Base-by-base conservation (phyloP, 2,888 invertebrate genomes). In the Eilema sororculum region DNA sequence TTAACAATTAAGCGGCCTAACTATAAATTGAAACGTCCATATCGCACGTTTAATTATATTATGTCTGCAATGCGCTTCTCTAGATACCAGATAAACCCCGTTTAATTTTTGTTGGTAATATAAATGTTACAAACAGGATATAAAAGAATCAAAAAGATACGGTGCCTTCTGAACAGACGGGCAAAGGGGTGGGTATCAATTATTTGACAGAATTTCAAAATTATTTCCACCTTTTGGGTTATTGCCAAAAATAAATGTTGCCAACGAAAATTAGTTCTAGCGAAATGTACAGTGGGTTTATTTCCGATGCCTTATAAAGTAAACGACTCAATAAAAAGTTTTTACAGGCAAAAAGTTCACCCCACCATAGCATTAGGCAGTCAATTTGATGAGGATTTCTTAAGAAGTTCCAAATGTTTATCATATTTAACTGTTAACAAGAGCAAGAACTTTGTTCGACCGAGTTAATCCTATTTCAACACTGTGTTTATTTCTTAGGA, bases 401-500 rank as follows among this genome's bases (percentile, higher is more conserved):
- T 30, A 6, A 12, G 59, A 25, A 46, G 20, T 25, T n/a, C 56
- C 20, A 41, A 69, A 69, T 61, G 60, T 69, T 65, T 37, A 57
- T 57, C 37, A 69, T 57, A 69, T 61, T 65, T 69, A 37, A 28
- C 52, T 24, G 37, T 60, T 41, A 58, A 58, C 30, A 65, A 30
- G 22, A 64, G 30, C 24, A 33, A 56, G 46, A 69, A 58, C 60
- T 69, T 69, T 61, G 52, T 37, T 59, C 46, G 30, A 65, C 24
- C 28, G 25, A 65, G 52, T 69, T 65, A 65, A 69, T 65, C 69
- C 56, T 46, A 69, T 65, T 65, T 61, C 5, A 56, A 67, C 33
- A 61, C 65, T 69, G 65, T 65, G 65, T 41, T 61, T 65, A 33
- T 61, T 65, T 65, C 69, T 52, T 33, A 25, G 56, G 57, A 69